phyloP scores from a whole-genome alignment of 2,113 vertebrate genomes.

The Oplegnathus fasciatus region DNA sequence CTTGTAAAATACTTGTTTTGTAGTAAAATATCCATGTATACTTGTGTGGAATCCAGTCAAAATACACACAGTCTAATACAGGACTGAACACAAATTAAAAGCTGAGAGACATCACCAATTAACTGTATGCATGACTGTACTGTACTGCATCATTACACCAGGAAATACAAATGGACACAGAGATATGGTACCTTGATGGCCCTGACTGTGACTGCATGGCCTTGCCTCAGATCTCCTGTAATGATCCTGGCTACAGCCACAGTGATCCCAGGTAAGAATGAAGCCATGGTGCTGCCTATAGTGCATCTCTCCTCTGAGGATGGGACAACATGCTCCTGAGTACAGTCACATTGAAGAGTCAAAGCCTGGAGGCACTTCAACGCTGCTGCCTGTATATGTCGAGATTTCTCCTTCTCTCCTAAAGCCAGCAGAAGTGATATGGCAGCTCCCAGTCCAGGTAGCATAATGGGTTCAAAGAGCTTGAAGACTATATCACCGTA shows the following conservation, averaged over 20 bases:
- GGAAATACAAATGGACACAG: background rate
- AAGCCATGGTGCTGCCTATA: constrained; percentile 89
- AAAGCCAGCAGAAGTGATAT: constrained; percentile 90
- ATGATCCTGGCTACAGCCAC: constrained; percentile 86
- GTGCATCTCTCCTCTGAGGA: constrained; percentile 66
- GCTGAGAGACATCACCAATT: background rate
- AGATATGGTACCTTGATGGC: constrained; percentile 84
- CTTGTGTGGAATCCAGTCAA: background rate
- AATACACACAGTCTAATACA: background rate
- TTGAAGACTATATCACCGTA: constrained; percentile 85
- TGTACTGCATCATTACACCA: background rate
- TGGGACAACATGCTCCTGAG: constrained; percentile 75
- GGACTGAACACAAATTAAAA: background rate
- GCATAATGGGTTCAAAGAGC: constrained; percentile 87
- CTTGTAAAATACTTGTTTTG: background rate
- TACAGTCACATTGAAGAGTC: constrained; percentile 89
- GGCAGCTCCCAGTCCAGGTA: constrained; percentile 91
- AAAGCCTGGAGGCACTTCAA: constrained; percentile 89
- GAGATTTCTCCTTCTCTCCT: constrained; percentile 89
- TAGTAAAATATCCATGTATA: background rate
- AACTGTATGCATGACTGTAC: background rate
- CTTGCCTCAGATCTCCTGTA: constrained; percentile 91
- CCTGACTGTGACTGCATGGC: constrained; percentile 84
- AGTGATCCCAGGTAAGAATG: constrained; percentile 95
- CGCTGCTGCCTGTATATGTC: constrained; percentile 86